phyloP scores from a whole-genome alignment of 2,888 invertebrate genomes.

The Auanema sp. region DNA sequence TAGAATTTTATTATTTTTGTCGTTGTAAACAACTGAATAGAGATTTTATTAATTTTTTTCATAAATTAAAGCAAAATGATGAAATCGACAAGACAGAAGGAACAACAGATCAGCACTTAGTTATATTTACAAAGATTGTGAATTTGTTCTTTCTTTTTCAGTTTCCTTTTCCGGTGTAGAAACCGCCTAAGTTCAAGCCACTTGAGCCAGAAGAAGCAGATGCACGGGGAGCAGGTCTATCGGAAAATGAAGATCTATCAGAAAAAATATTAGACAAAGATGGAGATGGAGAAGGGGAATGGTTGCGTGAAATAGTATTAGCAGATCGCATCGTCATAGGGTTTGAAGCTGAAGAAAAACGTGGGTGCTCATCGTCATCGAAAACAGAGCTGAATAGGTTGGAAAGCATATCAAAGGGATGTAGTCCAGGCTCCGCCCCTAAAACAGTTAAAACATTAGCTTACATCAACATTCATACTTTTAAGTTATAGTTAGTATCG shows the following conservation, averaged over 20 bases:
- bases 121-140: too few species aligned
- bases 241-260: not conserved
- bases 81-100: too few species aligned
- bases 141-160: not conserved
- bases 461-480: too few species aligned
- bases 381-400: not conserved
- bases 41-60: too few species aligned
- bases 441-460: too few species aligned
- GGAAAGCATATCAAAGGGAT: not conserved
- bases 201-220: not conserved
- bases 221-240: not conserved
- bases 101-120: too few species aligned
- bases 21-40: too few species aligned
- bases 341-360: not conserved
- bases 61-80: too few species aligned
- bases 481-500: conserved; percentile 4
- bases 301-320: too few species aligned
- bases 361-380: not conserved
- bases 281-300: not conserved
- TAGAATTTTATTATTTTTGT: too few species aligned
- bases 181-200: conserved; percentile 18
- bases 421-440: too few species aligned
- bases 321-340: not conserved
- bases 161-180: conserved; percentile 21
- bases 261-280: not conserved